Evolutionary conservation across 2,113 vertebrate species (phyloP), one percentile per base, ranked within the genome.

Genomic region (Cochlearius cochlearius): DNA sequence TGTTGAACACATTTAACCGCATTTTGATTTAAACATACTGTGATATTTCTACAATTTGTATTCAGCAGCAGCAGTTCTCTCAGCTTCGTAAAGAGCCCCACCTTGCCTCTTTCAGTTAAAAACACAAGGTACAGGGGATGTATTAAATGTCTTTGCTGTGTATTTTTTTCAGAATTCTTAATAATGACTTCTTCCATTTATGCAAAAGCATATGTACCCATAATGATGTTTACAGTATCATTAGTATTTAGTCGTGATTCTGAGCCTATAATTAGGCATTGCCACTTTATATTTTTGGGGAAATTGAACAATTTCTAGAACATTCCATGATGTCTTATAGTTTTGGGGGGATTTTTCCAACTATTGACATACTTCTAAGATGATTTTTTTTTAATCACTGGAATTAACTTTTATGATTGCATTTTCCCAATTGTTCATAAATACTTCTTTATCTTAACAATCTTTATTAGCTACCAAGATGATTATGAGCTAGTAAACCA

Each of bases 281-380:
- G 7, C 2, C 8, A 39, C 36, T 79, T 91, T 19, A 22, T 47
- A 41, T 36, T 62, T 72, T 74, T 12, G 14, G 38, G 8, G 1
- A 92, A 80, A 88, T 3, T 1, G 22, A 78, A 53, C 15, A 45
- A 67, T 47, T 78, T 87, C 38, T 86, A 74, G 43, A 91, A 73
- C 4, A 47, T n/a, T n/a, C 5, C 0, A 2, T n/a, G 19, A 14
- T 73, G 45, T 21, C 19, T 36, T n/a, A 27, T 6, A 14, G 1
- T 19, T 78, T 5, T 10, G 12, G 2, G 1, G 0, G 0, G 6
- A 58, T 80, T 68, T 53, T 67, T 21, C 13, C 27, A 53, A 19
- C 30, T 74, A 16, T 6, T 34, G 14, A 41, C 5, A 20, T 25
- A 34, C 3, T 66, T 86, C 19, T 45, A 55, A 25, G 10, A 10